A percentile compares a stretch with the other conserved stretches of the same genome.
Evolutionary conservation across 2,113 vertebrate species (phyloP).

Genomic region (Myotis davidii): DNA sequence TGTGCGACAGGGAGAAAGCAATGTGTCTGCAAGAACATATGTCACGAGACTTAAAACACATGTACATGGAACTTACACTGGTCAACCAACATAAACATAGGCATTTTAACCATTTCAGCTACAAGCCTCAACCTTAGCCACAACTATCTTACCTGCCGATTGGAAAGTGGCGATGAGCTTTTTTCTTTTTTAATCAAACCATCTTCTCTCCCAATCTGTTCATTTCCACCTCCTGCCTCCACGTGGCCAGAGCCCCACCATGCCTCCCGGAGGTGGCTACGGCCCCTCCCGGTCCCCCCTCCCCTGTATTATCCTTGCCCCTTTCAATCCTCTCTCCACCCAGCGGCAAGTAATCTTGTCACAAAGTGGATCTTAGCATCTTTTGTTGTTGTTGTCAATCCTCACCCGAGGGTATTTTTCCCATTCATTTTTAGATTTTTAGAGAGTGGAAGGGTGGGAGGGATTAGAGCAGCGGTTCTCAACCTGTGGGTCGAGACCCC

Average conservation of each 20-base stretch:
- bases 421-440: too few species aligned
- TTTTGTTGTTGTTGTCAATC: too few species aligned
- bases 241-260: neutral
- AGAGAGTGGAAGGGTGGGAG: too few species aligned
- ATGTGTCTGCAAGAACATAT: neutral
- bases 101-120: neutral
- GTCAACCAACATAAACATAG: neutral
- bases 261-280: neutral
- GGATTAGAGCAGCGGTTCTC: too few species aligned
- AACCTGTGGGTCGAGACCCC: too few species aligned
- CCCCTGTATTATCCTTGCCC: neutral
- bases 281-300: neutral
- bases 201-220: neutral
- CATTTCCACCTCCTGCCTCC: neutral
- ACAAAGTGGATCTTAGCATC: neutral
- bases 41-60: neutral
- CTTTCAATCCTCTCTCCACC: neutral
- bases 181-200: neutral
- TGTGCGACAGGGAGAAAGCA: neutral
- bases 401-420: too few species aligned
- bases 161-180: neutral
- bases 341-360: neutral
- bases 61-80: neutral
- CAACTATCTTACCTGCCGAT: neutral
- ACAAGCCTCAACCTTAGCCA: neutral